Conservation (phyloP, 2,888 invertebrate genomes). For the Ommatoiulus sabulosus region DNA sequence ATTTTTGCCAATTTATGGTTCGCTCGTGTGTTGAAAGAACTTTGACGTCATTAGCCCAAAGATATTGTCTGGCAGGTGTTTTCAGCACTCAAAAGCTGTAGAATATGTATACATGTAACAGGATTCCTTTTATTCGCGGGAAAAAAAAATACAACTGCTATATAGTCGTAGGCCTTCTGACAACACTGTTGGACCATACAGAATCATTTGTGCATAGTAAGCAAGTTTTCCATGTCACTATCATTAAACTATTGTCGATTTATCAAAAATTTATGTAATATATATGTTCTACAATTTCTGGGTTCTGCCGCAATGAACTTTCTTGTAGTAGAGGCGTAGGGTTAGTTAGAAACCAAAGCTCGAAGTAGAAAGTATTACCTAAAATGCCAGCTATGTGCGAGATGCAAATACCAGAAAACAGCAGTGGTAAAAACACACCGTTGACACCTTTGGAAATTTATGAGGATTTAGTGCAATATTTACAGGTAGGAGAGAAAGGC, state of each 20-base stretch:
- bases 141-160: not conserved
- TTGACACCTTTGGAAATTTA: slow-evolving; percentile 58
- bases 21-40: not conserved
- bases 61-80: slow-evolving; percentile 1
- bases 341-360: not conserved
- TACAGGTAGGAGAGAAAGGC: slow-evolving; percentile 52
- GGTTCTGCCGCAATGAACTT: not conserved
- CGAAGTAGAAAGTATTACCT: not conserved
- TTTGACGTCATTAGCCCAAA: slow-evolving; percentile 5
- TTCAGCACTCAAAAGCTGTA: slow-evolving; percentile 17
- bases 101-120: slow-evolving; percentile 1
- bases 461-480: slow-evolving; percentile 56
- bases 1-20: not conserved
- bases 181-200: not conserved
- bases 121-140: not conserved
- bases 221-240: slow-evolving; percentile 18
- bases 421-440: not conserved
- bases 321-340: not conserved
- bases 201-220: not conserved
- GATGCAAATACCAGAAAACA: slow-evolving; percentile 26
- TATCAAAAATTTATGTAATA: slow-evolving; percentile 34
- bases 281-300: not conserved
- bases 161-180: not conserved
- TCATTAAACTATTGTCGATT: not conserved
- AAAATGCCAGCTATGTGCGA: slow-evolving; percentile 19